Evolutionary conservation across 2,797 vertebrate species (phyloP), one percentile per base, ranked within the genome.

Genomic region (Acipenser ruthenus): DNA sequence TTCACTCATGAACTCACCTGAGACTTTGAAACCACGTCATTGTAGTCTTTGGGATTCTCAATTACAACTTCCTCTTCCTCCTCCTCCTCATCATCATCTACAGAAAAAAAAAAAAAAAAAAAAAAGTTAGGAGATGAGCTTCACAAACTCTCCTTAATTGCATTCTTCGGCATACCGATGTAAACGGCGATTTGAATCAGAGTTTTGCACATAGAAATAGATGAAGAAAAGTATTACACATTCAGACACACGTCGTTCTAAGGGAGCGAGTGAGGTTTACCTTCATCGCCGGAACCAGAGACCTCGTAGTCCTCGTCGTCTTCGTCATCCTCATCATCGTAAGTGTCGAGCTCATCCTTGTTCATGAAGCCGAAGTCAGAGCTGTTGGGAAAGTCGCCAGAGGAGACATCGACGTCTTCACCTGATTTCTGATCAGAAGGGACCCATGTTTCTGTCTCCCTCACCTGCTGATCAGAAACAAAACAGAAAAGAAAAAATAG

Each of bases 361-460:
- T 89, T 91, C 0, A 64, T 58, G 70, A 81, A 78, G 18, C 67
- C 81, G 0, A 86, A 85, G 69, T 84, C 80, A 0, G 75, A 73
- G 62, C 76, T 81, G 0, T 88, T 89, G 0, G 81, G 83, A 10
- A 88, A 74, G 63, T 88, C 88, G 13, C 95, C 95, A 0, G 95
- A 97, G 0, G 88, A 81, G 74, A 85, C 86, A 2, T 71, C 67
- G 37, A 78, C 68, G 8, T 81, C 75, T 2, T 85, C 75, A 0
- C 77, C 77, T 13, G 68, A 76, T 78, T 82, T 50, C 2, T 53
- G 12, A 8, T 37, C 90, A 70, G 83, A 82, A 51, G 93, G 93
- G 67, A 94, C 89, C 85, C 95, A 96, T 1, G 94, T 95, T 83
- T 96, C 93, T 0, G 93, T 97, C 87, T 98, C 95, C 82, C 95